Evolutionary conservation across 1,140 invertebrate species (phyloP).

Genomic region (Bactericera cockerelli): DNA sequence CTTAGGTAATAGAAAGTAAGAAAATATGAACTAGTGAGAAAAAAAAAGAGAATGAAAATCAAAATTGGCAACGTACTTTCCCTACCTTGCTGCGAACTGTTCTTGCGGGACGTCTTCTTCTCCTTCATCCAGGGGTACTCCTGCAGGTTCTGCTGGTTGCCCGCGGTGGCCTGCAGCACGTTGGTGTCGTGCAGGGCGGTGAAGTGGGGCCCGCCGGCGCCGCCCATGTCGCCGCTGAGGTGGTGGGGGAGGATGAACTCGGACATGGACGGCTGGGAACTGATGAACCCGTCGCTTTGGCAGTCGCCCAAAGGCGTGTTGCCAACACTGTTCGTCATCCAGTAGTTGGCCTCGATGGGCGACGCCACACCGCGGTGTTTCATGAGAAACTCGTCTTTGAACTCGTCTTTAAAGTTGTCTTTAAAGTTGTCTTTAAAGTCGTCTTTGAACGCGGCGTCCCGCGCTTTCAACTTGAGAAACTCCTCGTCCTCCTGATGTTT

Average conservation of each 20-base stretch:
- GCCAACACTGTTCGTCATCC: conserved; percentile 30
- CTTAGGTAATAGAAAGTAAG: no score
- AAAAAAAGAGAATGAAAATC: no score
- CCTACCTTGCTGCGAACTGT: conserved; percentile 70
- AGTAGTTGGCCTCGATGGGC: conserved; percentile 34
- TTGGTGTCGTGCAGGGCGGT: conserved; percentile 10
- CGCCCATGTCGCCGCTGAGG: conserved; percentile 32
- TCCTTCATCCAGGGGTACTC: conserved; percentile 97
- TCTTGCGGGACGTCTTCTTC: conserved; percentile 85
- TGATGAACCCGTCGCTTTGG: conserved; percentile 66
- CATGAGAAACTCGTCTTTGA: not conserved
- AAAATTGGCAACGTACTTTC: conserved; percentile 10
- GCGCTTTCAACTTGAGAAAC: no score
- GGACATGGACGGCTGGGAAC: conserved; percentile 81
- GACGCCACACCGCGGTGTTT: conserved; percentile 32
- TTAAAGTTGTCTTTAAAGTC: not conserved
- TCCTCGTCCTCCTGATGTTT: no score
- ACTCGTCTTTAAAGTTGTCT: not conserved
- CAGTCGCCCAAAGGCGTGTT: conserved; percentile 27
- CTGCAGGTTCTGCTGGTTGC: conserved; percentile 51
- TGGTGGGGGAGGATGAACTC: conserved; percentile 74
- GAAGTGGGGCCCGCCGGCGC: conserved; percentile 36
- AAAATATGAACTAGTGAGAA: no score
- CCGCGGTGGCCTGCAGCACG: conserved; percentile 12
- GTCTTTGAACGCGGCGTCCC: not conserved